phyloP scores from a whole-genome alignment of 2,888 invertebrate genomes.

The Diarsia rubi region DNA sequence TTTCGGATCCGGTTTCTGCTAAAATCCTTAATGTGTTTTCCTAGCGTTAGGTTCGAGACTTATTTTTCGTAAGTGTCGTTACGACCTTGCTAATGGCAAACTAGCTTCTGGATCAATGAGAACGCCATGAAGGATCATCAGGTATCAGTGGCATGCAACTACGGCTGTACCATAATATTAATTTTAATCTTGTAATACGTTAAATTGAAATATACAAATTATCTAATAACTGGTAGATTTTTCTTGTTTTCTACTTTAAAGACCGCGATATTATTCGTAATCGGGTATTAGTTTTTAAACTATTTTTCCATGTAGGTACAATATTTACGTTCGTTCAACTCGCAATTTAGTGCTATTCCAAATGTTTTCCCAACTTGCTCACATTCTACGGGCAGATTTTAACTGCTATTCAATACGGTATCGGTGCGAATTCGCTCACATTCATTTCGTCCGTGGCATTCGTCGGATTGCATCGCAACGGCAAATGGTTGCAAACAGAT shows the following conservation, averaged over 20 bases:
- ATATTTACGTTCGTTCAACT: not conserved
- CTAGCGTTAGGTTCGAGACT: constrained; percentile 11
- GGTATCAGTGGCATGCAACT: too few species aligned
- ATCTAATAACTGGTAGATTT: too few species aligned
- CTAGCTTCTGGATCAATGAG: too few species aligned
- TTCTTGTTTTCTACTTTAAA: too few species aligned
- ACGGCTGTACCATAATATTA: too few species aligned
- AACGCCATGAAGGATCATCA: too few species aligned
- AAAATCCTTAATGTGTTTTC: constrained; percentile 42
- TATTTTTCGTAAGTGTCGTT: constrained; percentile 26
- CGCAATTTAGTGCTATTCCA: constrained; percentile 46
- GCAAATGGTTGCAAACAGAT: constrained; percentile 85
- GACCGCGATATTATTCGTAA: too few species aligned
- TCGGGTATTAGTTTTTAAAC: too few species aligned
- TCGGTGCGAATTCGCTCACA: constrained; percentile 76
- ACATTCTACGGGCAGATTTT: constrained; percentile 61
- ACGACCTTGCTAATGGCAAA: too few species aligned
- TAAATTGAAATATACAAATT: too few species aligned
- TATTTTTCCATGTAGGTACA: constrained; percentile 22
- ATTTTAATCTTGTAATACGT: too few species aligned
- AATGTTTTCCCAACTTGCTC: constrained; percentile 57
- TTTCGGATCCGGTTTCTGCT: constrained; percentile 33
- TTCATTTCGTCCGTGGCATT: constrained; percentile 76
- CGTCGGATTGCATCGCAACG: constrained; percentile 77
- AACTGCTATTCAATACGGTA: constrained; percentile 69